phyloP scores from a whole-genome alignment of 1,140 invertebrate species.

The Tyrophagus putrescentiae region DNA sequence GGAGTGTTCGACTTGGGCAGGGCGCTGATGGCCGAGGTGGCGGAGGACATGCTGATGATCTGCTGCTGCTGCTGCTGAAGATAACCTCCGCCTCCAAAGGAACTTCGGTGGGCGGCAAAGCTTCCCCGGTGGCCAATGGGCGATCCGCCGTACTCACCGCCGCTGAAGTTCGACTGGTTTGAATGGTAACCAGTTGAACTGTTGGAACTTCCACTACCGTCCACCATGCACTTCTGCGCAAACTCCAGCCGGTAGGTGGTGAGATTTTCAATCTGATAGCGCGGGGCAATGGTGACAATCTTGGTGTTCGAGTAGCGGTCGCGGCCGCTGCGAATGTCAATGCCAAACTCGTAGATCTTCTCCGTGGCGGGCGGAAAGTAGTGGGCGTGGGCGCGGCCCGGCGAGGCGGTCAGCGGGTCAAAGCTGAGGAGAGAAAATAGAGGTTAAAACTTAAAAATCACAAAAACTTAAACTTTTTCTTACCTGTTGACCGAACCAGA shows the following conservation, averaged over 20 bases:
- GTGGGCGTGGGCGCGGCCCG: not conserved
- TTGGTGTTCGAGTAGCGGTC: slow-evolving; percentile 75
- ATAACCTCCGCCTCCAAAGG: not conserved
- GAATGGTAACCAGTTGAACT: not conserved
- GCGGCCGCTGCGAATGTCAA: slow-evolving; percentile 67
- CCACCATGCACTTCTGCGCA: slow-evolving; percentile 49
- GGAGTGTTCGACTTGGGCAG: slow-evolving; percentile 73
- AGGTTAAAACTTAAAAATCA: not conserved
- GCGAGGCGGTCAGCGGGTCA: slow-evolving; percentile 5
- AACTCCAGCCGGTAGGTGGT: slow-evolving; percentile 65
- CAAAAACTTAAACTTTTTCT: not conserved
- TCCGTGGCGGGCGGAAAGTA: slow-evolving; percentile 26
- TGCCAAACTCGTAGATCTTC: slow-evolving; percentile 54
- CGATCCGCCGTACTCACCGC: not conserved
- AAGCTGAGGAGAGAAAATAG: not conserved
- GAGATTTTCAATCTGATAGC: slow-evolving; percentile 83
- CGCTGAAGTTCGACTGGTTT: not conserved
- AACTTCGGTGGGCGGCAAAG: not conserved
- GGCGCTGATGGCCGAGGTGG: slow-evolving; percentile 46
- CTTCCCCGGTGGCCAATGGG: not conserved
- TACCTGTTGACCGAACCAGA: slow-evolving; percentile 30
- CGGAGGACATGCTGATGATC: no score
- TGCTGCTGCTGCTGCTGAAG: not conserved
- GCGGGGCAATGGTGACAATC: slow-evolving; percentile 77
- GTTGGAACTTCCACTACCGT: slow-evolving; percentile 38